phyloP scores from a whole-genome alignment of 2,888 invertebrate species.

The Entomobrya proxima region DNA sequence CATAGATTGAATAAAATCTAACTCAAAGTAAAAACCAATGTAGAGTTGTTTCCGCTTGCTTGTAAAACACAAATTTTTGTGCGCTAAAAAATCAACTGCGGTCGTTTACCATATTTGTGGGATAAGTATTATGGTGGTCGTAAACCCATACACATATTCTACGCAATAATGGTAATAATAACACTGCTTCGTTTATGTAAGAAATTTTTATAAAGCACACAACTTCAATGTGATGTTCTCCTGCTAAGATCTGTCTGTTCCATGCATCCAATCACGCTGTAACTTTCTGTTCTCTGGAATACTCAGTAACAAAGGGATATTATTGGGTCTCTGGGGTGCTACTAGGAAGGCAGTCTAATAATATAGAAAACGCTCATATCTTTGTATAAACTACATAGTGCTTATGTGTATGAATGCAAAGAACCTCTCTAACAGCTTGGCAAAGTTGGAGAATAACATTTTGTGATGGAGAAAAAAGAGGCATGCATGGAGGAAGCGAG shows the following conservation, averaged over 20 bases:
- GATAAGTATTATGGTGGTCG: neutral
- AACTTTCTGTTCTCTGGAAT: neutral
- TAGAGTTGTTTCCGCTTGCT: neutral
- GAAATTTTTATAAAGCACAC: neutral
- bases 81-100: neutral
- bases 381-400: neutral
- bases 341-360: constrained; percentile 14
- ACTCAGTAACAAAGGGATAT: constrained; percentile 36
- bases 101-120: neutral
- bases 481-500: constrained; percentile 33
- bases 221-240: neutral
- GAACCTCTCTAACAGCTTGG: neutral
- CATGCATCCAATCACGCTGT: neutral
- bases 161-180: neutral
- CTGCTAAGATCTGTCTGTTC: constrained; percentile 6
- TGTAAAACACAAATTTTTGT: neutral
- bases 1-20: no score
- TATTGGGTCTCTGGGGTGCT: constrained; percentile 55
- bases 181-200: neutral
- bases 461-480: neutral
- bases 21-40: constrained; percentile 5
- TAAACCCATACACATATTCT: neutral
- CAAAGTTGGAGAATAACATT: neutral
- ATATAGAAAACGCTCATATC: neutral
- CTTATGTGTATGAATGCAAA: neutral